Evolutionary conservation across 2,888 invertebrate genomes (phyloP).

Genomic region (Encarsia formosa): DNA sequence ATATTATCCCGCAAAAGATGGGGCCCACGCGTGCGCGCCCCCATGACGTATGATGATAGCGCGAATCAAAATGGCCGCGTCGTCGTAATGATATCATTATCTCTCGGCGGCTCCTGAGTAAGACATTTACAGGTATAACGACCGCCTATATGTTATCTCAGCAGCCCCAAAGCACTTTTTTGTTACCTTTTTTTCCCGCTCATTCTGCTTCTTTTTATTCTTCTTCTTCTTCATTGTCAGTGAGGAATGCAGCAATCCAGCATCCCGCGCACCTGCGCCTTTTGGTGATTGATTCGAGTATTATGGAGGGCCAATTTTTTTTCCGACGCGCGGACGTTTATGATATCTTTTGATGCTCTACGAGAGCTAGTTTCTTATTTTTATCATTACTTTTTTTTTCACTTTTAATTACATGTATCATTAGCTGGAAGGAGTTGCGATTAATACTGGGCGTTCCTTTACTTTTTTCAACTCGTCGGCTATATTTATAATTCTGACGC

Average conservation of each 20-base stretch:
- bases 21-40: too few species aligned
- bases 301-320: slow-evolving; percentile 22
- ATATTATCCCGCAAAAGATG: too few species aligned
- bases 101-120: slow-evolving; percentile 11
- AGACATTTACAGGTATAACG: slow-evolving; percentile 22
- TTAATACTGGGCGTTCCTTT: too few species aligned
- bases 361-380: neutral
- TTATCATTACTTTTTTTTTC: neutral
- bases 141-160: slow-evolving; percentile 17
- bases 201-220: too few species aligned
- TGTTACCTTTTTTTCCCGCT: too few species aligned
- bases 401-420: too few species aligned
- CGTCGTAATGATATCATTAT: slow-evolving; percentile 27
- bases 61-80: slow-evolving; percentile 9
- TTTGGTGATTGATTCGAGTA: slow-evolving; percentile 23
- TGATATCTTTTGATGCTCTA: too few species aligned
- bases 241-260: neutral
- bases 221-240: too few species aligned
- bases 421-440: too few species aligned
- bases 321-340: neutral
- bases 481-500: too few species aligned
- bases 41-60: slow-evolving; percentile 22
- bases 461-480: too few species aligned
- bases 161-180: neutral
- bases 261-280: neutral